Base-by-base conservation (phyloP, 1,140 invertebrate species). In the Mylabris phalerata region DNA sequence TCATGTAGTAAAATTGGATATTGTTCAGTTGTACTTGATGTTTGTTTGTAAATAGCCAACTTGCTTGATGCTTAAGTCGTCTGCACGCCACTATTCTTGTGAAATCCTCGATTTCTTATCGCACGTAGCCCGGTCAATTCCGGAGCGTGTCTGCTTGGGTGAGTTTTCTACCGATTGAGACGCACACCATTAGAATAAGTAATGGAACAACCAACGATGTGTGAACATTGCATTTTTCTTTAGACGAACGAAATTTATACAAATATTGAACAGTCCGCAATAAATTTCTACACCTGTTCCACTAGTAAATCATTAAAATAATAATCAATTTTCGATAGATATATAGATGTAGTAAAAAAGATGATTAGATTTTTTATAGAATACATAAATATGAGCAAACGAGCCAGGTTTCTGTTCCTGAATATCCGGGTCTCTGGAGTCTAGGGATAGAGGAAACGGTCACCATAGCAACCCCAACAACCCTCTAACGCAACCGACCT, bases 171-270 rank as follows among this genome's bases (percentile, higher is more conserved):
- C 44, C 60, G 60, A 62, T 63, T 67, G 62, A 57, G 50, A 63
- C 56, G 63, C 55, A 67, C 66, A 54, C 66, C 52, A 67, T 67
- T 67, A 65, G 66, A 67, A 67, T 67, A 67, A 51, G 50, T 67
- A 67, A 67, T 67, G 66, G 52, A 32, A 19, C 7, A 58, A 54
- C 54, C 63, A 67, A 63, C 65, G 65, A 63, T 65, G 66, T 67
- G 66, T 60, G 61, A 67, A 63, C 57, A 63, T 54, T 45, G 39
- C 58, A 57, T 45, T 50, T 38, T 56, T 55, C 7, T 32, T 4
- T 32, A 5, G 32, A 32, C 32, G 32, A 32, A 32, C 7, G 32
- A 7, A 32, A 7, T 32, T 32, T 32, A 32, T 32, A 32, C 32
- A 32, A 32, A 32, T 5, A 32, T 32, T 32, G 27, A 32, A 32